Evolutionary conservation across 2,888 invertebrate species (phyloP), one percentile per base, ranked within the genome.

Genomic region (Microplitis manilae): DNA sequence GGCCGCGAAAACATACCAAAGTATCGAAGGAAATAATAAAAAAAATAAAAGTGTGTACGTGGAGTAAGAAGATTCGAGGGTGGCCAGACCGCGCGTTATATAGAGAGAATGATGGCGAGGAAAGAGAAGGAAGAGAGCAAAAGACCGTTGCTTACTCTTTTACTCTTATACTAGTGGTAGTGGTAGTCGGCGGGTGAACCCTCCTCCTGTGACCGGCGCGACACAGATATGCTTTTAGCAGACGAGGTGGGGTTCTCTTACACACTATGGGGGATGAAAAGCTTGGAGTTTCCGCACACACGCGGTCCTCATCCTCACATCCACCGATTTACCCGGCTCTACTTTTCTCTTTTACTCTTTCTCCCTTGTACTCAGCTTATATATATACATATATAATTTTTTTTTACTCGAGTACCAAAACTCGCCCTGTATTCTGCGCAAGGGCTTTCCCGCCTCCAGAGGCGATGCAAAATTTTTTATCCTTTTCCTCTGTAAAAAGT

Each of bases 221-320:
- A 89, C 89, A 89, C 86, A 89, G 89, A 89, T 90, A 89, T 90
- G 89, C 89, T 90, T 90, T 90, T 90, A 89, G 89, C 87, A 84
- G 39, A 73, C 79, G 71, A 77, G 74, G 77, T 74, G 70, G 77
- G 70, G 71, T 70, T 74, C 77, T 64, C 69, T 64, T 59, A 64
- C 73, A 65, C 50, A 13, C 9, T 50, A 74, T 39, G 81, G 85
- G 87, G 86, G 79, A 78, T 85, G 84, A 84, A 84, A 84, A 82
- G 73, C 83, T 83, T 80, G 75, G 83, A 85, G 87, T 85, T 87
- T 87, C 87, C 87, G 86, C 84, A 84, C 85, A 83, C 84, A 84
- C 82, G 84, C 82, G 72, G 73, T 68, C 17, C 76, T 60, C 74
- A 73, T 73, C 75, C 73, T 70, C 77, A 64, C 77, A 77, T 71